Conservation (phyloP, 2,113 vertebrate genomes). For the Lonchura striata region DNA sequence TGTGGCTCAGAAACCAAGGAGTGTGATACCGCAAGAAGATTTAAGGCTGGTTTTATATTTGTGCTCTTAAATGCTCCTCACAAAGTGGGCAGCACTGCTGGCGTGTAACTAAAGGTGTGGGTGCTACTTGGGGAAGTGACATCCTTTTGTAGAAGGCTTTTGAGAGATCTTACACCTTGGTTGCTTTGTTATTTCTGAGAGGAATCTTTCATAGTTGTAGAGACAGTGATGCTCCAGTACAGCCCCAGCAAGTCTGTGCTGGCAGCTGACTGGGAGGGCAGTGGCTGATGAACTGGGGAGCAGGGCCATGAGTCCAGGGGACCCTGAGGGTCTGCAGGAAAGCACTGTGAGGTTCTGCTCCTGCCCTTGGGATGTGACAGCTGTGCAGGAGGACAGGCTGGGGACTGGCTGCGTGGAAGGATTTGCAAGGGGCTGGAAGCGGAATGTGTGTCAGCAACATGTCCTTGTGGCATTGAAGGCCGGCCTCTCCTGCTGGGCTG, state of each 20-base stretch:
- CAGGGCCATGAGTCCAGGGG: neutral
- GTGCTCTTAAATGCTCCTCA: neutral
- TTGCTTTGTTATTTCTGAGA: neutral
- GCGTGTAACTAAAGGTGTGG: neutral
- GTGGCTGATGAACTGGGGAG: neutral
- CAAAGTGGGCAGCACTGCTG: neutral
- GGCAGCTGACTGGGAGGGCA: neutral
- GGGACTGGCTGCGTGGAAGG: neutral
- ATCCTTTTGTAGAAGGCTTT: neutral
- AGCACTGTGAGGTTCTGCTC: neutral
- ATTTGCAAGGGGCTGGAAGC: neutral
- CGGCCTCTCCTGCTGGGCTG: neutral
- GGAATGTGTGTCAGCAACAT: rapidly evolving
- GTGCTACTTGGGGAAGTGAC: rapidly evolving
- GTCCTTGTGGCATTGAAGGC: neutral
- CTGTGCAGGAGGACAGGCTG: neutral
- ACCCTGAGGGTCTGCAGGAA: neutral
- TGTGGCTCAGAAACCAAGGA: neutral
- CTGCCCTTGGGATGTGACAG: neutral
- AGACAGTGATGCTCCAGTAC: neutral
- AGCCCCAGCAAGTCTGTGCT: neutral
- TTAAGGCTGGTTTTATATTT: neutral
- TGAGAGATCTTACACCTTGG: neutral
- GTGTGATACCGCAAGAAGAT: neutral
- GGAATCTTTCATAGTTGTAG: neutral